A percentile compares a stretch with the other conserved stretches of the same genome.
Evolutionary conservation across 2,888 invertebrate genomes (phyloP).

Genomic region (Aporophyla nigra): DNA sequence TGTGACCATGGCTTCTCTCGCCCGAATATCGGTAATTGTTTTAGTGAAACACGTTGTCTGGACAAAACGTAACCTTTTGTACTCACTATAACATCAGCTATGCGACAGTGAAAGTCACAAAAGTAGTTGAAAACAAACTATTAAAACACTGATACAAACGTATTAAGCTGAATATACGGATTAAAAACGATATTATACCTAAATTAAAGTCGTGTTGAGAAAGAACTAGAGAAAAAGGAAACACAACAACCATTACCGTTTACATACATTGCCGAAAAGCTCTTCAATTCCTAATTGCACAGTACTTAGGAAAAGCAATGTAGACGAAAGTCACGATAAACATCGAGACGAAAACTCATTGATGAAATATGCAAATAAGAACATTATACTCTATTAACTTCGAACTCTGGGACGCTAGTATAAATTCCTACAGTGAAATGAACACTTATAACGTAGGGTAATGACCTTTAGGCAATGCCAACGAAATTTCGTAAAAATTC

Average conservation of each 20-base stretch:
- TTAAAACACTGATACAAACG: background rate
- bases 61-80: too few species aligned
- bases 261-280: constrained; percentile 18
- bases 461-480: constrained; percentile 65
- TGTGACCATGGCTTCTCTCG: too few species aligned
- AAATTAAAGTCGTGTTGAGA: background rate
- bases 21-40: too few species aligned
- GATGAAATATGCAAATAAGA: constrained; percentile 69
- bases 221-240: too few species aligned
- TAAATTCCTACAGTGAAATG: constrained; percentile 64
- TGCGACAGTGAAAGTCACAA: too few species aligned
- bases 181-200: background rate
- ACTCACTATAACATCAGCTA: too few species aligned
- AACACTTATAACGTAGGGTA: constrained; percentile 64
- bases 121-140: too few species aligned
- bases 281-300: constrained; percentile 39
- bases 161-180: background rate
- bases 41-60: too few species aligned
- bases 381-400: constrained; percentile 70
- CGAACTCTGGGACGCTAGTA: constrained; percentile 51
- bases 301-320: constrained; percentile 38
- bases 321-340: constrained; percentile 46
- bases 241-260: background rate
- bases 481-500: constrained; percentile 65
- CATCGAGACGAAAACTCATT: constrained; percentile 45